Percentiles rank a stretch among this genome's conserved stretches.
Conservation (phyloP, 2,888 invertebrate species). For the Epinotia brunnichana region DNA sequence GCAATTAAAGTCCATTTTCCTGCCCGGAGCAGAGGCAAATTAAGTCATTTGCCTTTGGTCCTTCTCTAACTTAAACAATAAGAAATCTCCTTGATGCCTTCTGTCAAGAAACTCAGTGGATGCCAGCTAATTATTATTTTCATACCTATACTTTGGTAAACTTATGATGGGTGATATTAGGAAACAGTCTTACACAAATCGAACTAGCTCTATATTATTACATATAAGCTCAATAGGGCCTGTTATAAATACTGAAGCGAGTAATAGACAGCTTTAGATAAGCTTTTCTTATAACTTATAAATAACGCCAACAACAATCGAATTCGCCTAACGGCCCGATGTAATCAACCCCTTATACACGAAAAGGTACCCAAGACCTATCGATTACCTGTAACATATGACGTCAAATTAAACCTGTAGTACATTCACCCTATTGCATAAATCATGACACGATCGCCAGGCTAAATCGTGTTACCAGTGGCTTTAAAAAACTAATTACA, state of each 20-base stretch:
- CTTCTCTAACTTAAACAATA: conserved; percentile 20
- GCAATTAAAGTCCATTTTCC: conserved; percentile 13
- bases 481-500: conserved; percentile 38
- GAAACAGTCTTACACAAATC: too few relatives aligned
- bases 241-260: too few relatives aligned
- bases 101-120: conserved; percentile 15
- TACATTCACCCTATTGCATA: conserved; percentile 33
- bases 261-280: too few relatives aligned
- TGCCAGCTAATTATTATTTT: background rate
- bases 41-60: conserved; percentile 16
- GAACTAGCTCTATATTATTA: too few relatives aligned
- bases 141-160: background rate
- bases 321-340: background rate
- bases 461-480: conserved; percentile 28
- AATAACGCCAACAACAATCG: too few relatives aligned
- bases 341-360: background rate
- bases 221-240: too few relatives aligned
- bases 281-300: too few relatives aligned
- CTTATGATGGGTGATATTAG: too few relatives aligned
- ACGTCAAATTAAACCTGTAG: conserved; percentile 8
- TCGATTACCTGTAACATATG: background rate
- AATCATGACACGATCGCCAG: conserved; percentile 24
- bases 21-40: conserved; percentile 3
- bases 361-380: background rate
- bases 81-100: conserved; percentile 22